A percentile compares a stretch with the other conserved stretches of the same genome.
Conservation (phyloP, 2,888 invertebrate species). For the Amphipoea lucens region DNA sequence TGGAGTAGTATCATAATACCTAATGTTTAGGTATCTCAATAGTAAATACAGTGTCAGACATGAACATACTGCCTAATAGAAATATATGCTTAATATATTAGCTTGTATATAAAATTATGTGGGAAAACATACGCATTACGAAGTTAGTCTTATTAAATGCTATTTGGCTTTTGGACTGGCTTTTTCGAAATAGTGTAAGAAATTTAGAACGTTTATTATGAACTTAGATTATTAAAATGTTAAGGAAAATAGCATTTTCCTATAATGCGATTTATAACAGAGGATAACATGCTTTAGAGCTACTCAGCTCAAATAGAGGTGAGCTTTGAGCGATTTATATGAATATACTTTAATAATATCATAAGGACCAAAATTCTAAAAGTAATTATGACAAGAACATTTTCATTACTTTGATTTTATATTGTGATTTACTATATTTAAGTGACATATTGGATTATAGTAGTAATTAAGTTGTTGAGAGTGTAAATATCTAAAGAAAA, state of each 20-base stretch:
- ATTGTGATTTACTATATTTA: conserved; percentile 85
- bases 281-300: conserved; percentile 54
- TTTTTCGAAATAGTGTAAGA: conserved; percentile 84
- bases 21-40: conserved; percentile 57
- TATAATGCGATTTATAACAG: conserved; percentile 67
- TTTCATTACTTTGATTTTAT: conserved; percentile 81
- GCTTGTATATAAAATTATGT: conserved; percentile 87
- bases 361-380: conserved; percentile 79
- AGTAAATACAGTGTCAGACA: conserved; percentile 49
- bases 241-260: conserved; percentile 73
- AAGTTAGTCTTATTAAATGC: conserved; percentile 87
- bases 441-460: conserved; percentile 83
- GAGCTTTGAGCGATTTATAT: conserved; percentile 61
- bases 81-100: conserved; percentile 75
- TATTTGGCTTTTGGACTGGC: conserved; percentile 87
- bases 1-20: conserved; percentile 56
- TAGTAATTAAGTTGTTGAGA: conserved; percentile 79
- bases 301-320: conserved; percentile 50
- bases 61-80: conserved; percentile 61
- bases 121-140: conserved; percentile 90
- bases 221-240: conserved; percentile 72
- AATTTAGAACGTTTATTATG: conserved; percentile 79
- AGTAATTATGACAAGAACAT: conserved; percentile 71
- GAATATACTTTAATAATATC: conserved; percentile 63
- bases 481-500: conserved; percentile 84